Percentiles rank a stretch among this genome's conserved stretches.
Conservation (phyloP, 2,797 vertebrate species). For the Gastrophryne carolinensis region DNA sequence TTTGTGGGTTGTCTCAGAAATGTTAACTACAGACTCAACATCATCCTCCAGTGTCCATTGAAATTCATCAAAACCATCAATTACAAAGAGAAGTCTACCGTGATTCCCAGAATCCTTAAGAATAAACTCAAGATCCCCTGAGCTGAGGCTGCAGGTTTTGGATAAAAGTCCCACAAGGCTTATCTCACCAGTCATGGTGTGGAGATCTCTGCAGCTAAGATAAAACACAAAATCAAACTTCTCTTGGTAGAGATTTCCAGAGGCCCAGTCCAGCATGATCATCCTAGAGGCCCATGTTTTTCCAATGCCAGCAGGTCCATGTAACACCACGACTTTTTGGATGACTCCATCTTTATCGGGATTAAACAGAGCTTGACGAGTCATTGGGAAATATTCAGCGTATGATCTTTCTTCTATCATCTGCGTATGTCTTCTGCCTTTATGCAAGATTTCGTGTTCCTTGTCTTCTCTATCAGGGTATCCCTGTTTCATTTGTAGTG, state of each 20-base stretch:
- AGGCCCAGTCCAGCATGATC: conserved; percentile 55
- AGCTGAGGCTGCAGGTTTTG: not conserved
- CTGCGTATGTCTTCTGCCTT: not conserved
- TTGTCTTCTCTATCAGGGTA: not conserved
- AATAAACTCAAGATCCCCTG: not conserved
- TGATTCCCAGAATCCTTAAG: conserved; percentile 24
- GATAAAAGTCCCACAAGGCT: conserved; percentile 17
- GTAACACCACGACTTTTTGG: not conserved
- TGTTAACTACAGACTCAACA: not conserved
- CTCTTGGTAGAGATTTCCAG: not conserved
- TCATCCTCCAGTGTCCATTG: not conserved
- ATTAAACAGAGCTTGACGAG: not conserved
- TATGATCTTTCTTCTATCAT: not conserved
- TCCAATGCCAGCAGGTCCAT: conserved; percentile 33
- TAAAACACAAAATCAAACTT: not conserved
- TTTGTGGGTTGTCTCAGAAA: not conserved
- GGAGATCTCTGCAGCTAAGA: conserved; percentile 36
- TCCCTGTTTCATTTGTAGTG: not conserved
- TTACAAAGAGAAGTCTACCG: conserved; percentile 59
- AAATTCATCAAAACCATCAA: conserved; percentile 58
- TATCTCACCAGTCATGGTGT: not conserved
- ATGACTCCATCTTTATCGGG: fast-evolving
- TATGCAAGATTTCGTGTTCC: not conserved
- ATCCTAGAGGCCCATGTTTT: conserved; percentile 48
- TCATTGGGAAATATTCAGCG: not conserved